Conservation (phyloP, 2,113 vertebrate genomes). For the Ptilorrhoa leucosticta region DNA sequence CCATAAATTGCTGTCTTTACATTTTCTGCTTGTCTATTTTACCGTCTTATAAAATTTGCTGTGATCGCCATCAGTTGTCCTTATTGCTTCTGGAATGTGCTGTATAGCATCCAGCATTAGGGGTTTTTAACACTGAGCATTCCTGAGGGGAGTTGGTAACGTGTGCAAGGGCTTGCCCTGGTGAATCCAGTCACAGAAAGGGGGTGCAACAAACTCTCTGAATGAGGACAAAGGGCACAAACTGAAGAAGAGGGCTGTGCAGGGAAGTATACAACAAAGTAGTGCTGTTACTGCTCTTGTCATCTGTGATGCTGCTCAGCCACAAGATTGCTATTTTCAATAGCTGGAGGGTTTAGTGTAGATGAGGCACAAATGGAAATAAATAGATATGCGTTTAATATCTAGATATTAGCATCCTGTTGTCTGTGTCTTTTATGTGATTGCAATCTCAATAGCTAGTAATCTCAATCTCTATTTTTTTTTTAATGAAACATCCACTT, state of each 20-base stretch:
- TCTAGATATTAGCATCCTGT: neutral
- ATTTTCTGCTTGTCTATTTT: neutral
- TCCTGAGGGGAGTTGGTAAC: neutral
- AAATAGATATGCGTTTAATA: neutral
- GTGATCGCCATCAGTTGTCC: neutral
- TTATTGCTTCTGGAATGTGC: neutral
- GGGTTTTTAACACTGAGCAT: neutral
- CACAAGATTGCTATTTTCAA: neutral
- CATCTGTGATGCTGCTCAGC: neutral
- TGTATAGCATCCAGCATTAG: neutral
- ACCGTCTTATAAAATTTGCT: neutral
- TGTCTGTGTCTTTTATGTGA: neutral
- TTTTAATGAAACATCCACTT: neutral
- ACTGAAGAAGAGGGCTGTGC: neutral
- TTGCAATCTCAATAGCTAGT: neutral
- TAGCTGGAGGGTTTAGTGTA: neutral
- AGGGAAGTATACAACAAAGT: neutral
- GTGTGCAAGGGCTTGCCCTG: neutral
- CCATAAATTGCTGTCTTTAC: slow-evolving; percentile 12
- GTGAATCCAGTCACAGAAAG: neutral
- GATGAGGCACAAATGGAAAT: neutral
- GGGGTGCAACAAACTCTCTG: neutral
- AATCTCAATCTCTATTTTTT: neutral
- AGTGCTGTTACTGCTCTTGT: neutral
- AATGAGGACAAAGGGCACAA: neutral